phyloP scores from a whole-genome alignment of 2,113 vertebrate species.

The Nesoenas mayeri region DNA sequence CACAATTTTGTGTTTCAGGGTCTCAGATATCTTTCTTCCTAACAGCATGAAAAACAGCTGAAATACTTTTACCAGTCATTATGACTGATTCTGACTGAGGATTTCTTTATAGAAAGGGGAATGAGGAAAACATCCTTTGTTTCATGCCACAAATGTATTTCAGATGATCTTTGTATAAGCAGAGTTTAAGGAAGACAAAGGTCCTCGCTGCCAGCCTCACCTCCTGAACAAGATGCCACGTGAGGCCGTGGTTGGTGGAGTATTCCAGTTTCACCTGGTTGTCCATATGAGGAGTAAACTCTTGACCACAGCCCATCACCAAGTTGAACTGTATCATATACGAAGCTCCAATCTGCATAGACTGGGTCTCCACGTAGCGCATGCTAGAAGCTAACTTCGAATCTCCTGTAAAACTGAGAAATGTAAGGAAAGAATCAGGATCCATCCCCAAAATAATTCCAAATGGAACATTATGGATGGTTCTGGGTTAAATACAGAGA shows the following conservation, averaged over 20 bases:
- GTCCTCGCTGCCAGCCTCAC: conserved; percentile 64
- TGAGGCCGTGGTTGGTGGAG: conserved; percentile 97
- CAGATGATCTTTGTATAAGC: not conserved
- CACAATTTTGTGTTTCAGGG: not conserved
- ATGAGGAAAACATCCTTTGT: not conserved
- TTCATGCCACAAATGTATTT: not conserved
- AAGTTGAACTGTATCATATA: conserved; percentile 97
- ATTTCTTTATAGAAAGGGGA: not conserved
- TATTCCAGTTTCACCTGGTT: conserved; percentile 97
- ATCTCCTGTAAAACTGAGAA: conserved; percentile 84
- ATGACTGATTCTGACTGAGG: not conserved
- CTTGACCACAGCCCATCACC: conserved; percentile 93
- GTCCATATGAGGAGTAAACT: conserved; percentile 91
- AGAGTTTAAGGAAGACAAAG: not conserved
- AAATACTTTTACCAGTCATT: not conserved
- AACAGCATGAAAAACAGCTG: not conserved
- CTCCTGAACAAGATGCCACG: conserved; percentile 98
- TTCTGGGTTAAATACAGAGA: not conserved
- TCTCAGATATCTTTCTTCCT: not conserved
- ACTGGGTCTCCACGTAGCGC: conserved; percentile 98
- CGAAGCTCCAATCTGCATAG: conserved; percentile 96
- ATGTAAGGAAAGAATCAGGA: conserved; percentile 22
- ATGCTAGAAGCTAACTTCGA: conserved; percentile 91
- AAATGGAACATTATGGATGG: not conserved
- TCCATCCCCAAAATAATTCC: not conserved